Evolutionary conservation across 2,113 vertebrate genomes (phyloP), one percentile per base, ranked within the genome.

Genomic region (Malurus melanocephalus): DNA sequence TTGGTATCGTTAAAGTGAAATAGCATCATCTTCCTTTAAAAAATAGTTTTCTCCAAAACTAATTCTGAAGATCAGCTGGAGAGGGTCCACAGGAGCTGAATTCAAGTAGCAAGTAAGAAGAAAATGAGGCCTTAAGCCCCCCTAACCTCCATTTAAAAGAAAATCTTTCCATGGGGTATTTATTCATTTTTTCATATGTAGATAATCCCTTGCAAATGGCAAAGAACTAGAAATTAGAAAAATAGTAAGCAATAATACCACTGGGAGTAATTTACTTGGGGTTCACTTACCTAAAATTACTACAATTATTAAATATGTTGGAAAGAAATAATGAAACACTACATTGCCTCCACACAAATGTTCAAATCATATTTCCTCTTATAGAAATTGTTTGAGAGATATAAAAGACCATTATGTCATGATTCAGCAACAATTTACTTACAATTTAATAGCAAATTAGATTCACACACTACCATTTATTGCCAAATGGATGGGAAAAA

Each of bases 391-490:
- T 92, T 94, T 94, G 72, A 93, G 89, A 88, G 81, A 96, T 72
- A 64, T 38, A 84, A 90, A 91, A 74, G 65, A 75, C 59, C 56
- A 68, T 91, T 90, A 92, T 90, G 77, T 82, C 86, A 85, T 74
- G 94, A 95, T 95, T 95, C 68, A 66, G 53, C 56, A 93, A 92
- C 74, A 90, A 95, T 91, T 95, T 95, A 92, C 82, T 93, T 86
- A 64, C 85, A 94, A 94, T 90, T 95, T 94, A 95, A 91, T 69
- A 92, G 56, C 32, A 74, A 73, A 90, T 95, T 90, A 94, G 84
- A 96, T 91, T 94, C 84, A 94, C 49, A 87, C 40, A 46, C 87
- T 91, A 94, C 75, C 88, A 95, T 89, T 96, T 96, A 94, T 86
- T 95, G 78, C 67, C 85, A 94, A 71, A 72, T 92, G 85, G 48